Evolutionary conservation across 2,113 vertebrate genomes (phyloP), one percentile per base, ranked within the genome.

Genomic region (Hippoglossus stenolepis): DNA sequence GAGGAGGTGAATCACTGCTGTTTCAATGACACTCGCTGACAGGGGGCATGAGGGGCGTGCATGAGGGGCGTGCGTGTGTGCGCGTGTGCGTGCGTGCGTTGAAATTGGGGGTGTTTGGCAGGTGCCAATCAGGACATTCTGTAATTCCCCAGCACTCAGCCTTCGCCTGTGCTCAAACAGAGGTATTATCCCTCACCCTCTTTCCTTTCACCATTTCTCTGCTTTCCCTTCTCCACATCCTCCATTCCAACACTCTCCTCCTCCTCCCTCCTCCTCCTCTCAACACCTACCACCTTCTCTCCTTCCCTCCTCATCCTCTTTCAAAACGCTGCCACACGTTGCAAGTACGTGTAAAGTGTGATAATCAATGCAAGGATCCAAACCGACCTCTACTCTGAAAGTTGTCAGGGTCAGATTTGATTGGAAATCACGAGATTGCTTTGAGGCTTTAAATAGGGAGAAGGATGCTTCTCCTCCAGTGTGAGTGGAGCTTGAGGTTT

Each of bases 121-220:
- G 82, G 87, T 88, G 90, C 79, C 86, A 84, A 58, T 87, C 87
- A 80, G 80, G 57, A 85, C 73, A 77, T 81, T 73, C 67, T 80
- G 81, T 90, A 90, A 92, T 90, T 82, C 86, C 73, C 47, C 49
- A 74, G 70, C 75, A 63, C 74, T 85, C 70, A 66, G 61, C 72
- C 74, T 67, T 80, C 31, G n/a, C 67, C 81, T 77, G 18, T 5
- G 49, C 49, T 51, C 49, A n/a, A 51, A 51, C 49, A 51, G 49
- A 54, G 51, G 51, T 4, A 54, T 54, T 54, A 54, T 54, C 51
- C 18, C 20, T 54, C 49, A 13, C 49, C 49, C 49, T 10, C 9
- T 54, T 43, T 21, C 51, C 51, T n/a, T 54, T n/a, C 20, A n/a
- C 51, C 15, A 54, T 54, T n/a, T n/a, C 51, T 54, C 20, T 54